These are phyloP conservation scores for Synergus laeviventris DNA, from an alignment of 2,888 invertebrate species.

Conservation along the genomic window DNA sequence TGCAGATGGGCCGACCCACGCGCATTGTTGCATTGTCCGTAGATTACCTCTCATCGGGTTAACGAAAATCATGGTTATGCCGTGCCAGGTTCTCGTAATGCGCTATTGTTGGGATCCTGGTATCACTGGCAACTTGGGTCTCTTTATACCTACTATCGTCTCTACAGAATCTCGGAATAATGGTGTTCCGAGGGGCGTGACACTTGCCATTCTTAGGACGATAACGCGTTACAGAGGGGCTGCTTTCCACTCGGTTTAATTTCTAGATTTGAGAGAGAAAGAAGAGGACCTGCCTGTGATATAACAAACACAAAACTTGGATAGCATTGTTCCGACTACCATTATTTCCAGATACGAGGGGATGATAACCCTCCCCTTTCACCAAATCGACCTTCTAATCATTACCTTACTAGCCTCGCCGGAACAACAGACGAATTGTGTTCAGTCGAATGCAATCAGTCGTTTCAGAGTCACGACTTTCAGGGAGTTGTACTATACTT, in stretches of 20 bases:
- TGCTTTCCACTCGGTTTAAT: background rate
- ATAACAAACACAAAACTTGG: background rate
- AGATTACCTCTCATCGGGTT: constrained; percentile 55
- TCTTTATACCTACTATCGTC: constrained; percentile 52
- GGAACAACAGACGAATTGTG: constrained; percentile 4
- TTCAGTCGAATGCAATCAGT: constrained; percentile 27
- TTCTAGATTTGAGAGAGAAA: constrained; percentile 1
- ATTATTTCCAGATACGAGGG: constrained; percentile 20
- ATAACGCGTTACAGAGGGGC: constrained; percentile 39
- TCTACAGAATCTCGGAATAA: constrained; percentile 59
- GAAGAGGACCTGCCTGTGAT: background rate
- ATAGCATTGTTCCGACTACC: constrained; percentile 1
- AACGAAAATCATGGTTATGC: constrained; percentile 55
- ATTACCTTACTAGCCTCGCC: constrained; percentile 6
- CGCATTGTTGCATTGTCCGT: constrained; percentile 55
- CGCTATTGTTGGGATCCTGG: constrained; percentile 49
- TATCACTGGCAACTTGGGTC: constrained; percentile 40
- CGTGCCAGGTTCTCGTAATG: constrained; percentile 53
- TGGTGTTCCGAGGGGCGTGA: constrained; percentile 61
- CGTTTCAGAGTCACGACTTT: constrained; percentile 17
- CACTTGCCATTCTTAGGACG: constrained; percentile 62
- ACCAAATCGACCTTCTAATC: constrained; percentile 26
- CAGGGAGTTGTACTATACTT: background rate
- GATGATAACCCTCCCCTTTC: constrained; percentile 18
- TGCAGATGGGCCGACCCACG: constrained; percentile 51